Conservation (phyloP, 2,113 vertebrate species). For the Pedionomus torquatus region DNA sequence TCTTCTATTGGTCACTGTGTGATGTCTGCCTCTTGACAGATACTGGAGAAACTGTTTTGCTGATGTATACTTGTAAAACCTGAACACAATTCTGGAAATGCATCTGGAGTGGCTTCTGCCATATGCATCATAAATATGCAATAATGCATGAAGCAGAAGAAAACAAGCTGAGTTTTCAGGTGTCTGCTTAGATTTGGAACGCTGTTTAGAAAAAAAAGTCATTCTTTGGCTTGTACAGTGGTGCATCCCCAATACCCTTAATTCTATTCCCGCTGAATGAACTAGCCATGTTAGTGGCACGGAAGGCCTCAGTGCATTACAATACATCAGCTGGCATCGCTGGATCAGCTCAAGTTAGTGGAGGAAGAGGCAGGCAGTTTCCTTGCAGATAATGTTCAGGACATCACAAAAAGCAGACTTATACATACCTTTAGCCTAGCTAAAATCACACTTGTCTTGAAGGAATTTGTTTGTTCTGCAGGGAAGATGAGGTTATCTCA, state of each 20-base stretch:
- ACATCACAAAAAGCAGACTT: background rate
- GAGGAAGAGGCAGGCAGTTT: background rate
- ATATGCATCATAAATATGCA: background rate
- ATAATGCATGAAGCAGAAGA: background rate
- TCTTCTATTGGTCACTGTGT: background rate
- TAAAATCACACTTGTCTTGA: background rate
- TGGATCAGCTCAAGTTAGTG: background rate
- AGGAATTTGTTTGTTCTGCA: background rate
- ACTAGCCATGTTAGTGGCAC: background rate
- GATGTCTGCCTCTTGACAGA: background rate
- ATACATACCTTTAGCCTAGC: background rate
- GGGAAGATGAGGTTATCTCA: background rate
- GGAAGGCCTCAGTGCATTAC: background rate
- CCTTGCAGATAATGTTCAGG: background rate
- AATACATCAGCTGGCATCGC: background rate
- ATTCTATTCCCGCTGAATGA: background rate
- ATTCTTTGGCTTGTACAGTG: background rate
- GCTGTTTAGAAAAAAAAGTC: background rate
- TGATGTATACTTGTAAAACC: slow-evolving; percentile 23
- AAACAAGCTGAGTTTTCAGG: background rate
- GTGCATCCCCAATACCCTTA: background rate
- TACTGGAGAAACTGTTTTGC: slow-evolving; percentile 6
- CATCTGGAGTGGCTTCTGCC: slow-evolving; percentile 2
- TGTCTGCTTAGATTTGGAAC: background rate
- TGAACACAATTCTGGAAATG: background rate